Evolutionary conservation across 2,797 vertebrate genomes (phyloP).

Genomic region (Coccyzus lansbergi): DNA sequence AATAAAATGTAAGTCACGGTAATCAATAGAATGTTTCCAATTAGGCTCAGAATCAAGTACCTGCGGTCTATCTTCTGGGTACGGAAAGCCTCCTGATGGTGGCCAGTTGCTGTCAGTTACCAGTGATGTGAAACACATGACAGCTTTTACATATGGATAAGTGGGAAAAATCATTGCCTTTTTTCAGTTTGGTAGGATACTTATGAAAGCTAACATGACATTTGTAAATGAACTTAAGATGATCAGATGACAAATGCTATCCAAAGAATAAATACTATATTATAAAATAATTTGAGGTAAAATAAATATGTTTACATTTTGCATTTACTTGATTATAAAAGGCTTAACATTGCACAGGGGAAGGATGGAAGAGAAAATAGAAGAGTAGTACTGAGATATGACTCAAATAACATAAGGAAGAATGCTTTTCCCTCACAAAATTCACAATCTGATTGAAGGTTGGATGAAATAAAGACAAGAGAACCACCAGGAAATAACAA

Average conservation of each 20-base stretch:
- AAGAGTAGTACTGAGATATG: background rate
- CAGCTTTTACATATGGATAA: background rate
- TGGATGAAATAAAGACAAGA: background rate
- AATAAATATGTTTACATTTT: background rate
- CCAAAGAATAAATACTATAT: background rate
- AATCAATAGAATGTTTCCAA: conserved; percentile 19
- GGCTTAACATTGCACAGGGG: background rate
- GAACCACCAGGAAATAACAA: background rate
- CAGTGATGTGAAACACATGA: background rate
- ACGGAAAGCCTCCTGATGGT: background rate
- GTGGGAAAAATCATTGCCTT: background rate
- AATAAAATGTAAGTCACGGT: background rate
- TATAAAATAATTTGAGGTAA: background rate
- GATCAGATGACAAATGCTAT: background rate
- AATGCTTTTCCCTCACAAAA: background rate
- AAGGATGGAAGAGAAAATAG: background rate
- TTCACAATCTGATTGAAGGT: background rate
- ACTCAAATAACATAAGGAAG: background rate
- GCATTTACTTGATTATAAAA: background rate
- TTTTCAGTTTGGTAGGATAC: background rate
- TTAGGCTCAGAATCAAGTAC: background rate
- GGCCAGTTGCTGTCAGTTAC: background rate
- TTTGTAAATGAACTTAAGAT: background rate
- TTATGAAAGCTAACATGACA: background rate
- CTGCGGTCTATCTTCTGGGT: background rate